Conservation (phyloP, 2,113 vertebrate species). For the Brienomyrus brachyistius region DNA sequence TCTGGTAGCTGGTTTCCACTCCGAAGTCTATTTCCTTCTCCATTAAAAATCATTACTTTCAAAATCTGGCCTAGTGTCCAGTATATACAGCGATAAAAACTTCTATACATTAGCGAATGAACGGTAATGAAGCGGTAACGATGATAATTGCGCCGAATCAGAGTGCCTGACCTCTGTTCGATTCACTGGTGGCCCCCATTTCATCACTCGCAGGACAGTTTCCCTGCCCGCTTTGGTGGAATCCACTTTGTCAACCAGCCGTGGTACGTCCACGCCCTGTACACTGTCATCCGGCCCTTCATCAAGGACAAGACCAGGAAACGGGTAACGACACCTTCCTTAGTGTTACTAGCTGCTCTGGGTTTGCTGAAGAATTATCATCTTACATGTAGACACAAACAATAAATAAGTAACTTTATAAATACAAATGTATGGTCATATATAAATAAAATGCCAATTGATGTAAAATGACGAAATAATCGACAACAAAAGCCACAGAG, state of each 20-base stretch:
- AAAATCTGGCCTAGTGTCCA: not conserved
- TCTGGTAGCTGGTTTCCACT: not conserved
- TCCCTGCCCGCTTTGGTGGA: slow-evolving; percentile 76
- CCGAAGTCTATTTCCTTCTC: not conserved
- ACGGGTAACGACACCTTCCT: slow-evolving; percentile 57
- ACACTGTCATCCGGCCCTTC: slow-evolving; percentile 75
- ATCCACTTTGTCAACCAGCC: slow-evolving; percentile 81
- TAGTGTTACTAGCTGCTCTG: not conserved
- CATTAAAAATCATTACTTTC: not conserved
- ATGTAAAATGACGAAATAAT: not conserved
- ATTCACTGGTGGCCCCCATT: slow-evolving; percentile 26
- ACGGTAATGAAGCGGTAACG: not conserved
- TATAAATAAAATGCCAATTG: not conserved
- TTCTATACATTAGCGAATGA: not conserved
- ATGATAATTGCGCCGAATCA: not conserved
- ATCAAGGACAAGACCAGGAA: slow-evolving; percentile 81
- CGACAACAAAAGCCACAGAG: not conserved
- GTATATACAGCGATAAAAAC: not conserved
- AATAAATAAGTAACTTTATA: not conserved
- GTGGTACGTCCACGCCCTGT: slow-evolving; percentile 76
- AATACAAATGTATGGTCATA: not conserved
- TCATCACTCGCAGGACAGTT: slow-evolving; percentile 65
- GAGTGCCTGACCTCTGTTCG: not conserved
- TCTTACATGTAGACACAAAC: not conserved
- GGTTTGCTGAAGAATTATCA: not conserved